A percentile compares a stretch with the other conserved stretches of the same genome.
Conservation (phyloP, 2,113 vertebrate genomes). For the Chloebia gouldiae region DNA sequence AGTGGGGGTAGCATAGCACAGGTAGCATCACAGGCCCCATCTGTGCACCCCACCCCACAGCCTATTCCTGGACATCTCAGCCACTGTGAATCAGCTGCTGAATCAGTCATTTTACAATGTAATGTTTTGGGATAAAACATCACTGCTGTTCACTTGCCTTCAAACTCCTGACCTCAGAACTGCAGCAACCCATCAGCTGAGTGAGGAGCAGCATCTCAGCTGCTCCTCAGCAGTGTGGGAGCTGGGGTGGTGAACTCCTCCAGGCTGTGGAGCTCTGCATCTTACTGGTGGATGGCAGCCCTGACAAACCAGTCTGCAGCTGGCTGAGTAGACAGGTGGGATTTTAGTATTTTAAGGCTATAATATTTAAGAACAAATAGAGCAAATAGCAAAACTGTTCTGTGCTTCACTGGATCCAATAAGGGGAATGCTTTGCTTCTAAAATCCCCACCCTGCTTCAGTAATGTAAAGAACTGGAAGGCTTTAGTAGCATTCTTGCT, state of each 20-base stretch:
- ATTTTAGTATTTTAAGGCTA: background rate
- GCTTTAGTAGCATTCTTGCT: background rate
- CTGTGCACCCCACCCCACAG: background rate
- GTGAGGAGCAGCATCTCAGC: background rate
- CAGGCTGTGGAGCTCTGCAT: background rate
- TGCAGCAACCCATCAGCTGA: background rate
- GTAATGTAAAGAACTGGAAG: background rate
- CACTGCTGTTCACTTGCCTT: background rate
- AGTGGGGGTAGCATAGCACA: background rate
- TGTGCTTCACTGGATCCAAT: background rate
- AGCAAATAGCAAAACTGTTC: background rate
- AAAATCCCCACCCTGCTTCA: background rate
- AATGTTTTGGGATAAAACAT: background rate
- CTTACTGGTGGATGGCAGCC: background rate
- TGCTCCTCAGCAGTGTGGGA: fast-evolving
- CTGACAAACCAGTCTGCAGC: background rate
- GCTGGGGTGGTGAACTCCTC: background rate
- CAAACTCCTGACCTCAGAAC: background rate
- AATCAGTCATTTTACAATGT: background rate
- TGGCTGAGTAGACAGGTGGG: background rate
- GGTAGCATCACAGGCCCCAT: background rate
- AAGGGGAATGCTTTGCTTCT: background rate
- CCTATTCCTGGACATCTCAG: constrained; percentile 19
- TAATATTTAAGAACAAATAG: background rate
- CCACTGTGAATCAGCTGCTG: background rate